Base-by-base conservation (phyloP, 2,888 invertebrate species). In the Portevinia maculata region DNA sequence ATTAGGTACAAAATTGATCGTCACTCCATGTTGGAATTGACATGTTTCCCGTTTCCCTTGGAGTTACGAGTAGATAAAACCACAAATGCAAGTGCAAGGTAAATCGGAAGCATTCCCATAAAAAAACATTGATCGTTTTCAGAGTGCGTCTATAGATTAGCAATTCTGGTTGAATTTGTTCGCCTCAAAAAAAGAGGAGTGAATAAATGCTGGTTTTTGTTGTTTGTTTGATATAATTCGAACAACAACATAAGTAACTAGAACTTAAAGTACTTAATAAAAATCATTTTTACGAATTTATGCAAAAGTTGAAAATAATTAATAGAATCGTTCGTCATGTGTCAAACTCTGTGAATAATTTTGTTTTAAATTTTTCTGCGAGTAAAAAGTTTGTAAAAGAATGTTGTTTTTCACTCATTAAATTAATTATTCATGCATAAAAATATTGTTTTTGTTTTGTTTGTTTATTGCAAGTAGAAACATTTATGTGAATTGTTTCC, bases 31-130 rank as follows among this genome's bases (percentile, higher is more conserved):
- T 44, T 59, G 46, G 46, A n/a, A 8, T 6, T 52, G 64, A 71
- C 53, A 60, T 44, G 59, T 81, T 79, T 81, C 79, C 79, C 44
- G 79, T 59, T 75, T 46, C 30, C 79, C 75, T 75, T 75, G 75
- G 34, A 21, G 39, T 13, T 64, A n/a, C n/a, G n/a, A n/a, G n/a
- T n/a, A 44, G 34, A 62, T 32, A 41, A 32, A 69, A 46, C 62
- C 30, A 53, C 24, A 69, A 67, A 46, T 15, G n/a, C 69, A 79
- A 69, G 69, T 70, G 62, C 75, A 70, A 81, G 79, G 75, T 24
- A 37, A 74, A 46, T 62, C 75, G 75, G 75, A 81, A 81, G 64
- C 15, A 41, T 24, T 64, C 60, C 48, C 59, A 46, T 48, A 75
- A 79, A 69, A 64, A 15, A 28, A 48, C 24, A 46, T 1, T 1